Percentiles rank a stretch among this genome's conserved stretches.
Conservation (phyloP, 2,888 invertebrate genomes). For the Sclerodermus sp. region DNA sequence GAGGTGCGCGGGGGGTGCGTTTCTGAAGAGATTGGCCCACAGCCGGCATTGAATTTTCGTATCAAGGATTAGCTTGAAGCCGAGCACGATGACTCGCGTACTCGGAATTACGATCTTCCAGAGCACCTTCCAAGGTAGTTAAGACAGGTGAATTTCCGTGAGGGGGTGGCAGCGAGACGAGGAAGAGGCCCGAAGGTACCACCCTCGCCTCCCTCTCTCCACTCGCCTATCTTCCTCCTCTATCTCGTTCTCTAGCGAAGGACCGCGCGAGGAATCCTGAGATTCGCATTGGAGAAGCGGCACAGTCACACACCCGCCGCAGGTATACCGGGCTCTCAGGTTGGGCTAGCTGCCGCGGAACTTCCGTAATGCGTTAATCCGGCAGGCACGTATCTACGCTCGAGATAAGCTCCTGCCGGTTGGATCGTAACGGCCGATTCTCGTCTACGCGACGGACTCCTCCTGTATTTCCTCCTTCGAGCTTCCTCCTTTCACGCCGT, state of each 20-base stretch:
- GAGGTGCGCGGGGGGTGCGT: no score
- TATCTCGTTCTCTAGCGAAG: neutral
- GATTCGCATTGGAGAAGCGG: conserved; percentile 8
- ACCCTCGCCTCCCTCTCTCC: no score
- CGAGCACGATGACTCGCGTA: conserved; percentile 17
- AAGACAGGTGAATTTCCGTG: conserved; percentile 16
- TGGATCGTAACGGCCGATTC: conserved; percentile 23
- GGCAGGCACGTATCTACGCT: conserved; percentile 42
- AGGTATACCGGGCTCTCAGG: conserved; percentile 31
- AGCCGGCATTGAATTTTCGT: no score
- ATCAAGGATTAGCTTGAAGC: conserved; percentile 8
- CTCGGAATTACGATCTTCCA: conserved; percentile 25
- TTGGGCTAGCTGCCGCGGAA: conserved; percentile 38
- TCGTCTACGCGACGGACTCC: conserved; percentile 2
- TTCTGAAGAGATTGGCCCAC: no score
- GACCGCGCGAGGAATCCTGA: conserved; percentile 25
- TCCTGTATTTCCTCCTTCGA: no score
- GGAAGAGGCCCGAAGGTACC: neutral
- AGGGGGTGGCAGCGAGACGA: neutral
- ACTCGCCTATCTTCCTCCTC: no score
- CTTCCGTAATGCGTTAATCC: conserved; percentile 56
- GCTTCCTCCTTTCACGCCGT: no score
- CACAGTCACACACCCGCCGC: neutral
- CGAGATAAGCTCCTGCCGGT: conserved; percentile 36
- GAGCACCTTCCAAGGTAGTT: conserved; percentile 8